Percentiles rank a stretch among this genome's conserved stretches.
Evolutionary conservation across 2,888 invertebrate species (phyloP).

Genomic region (Congeria kusceri): DNA sequence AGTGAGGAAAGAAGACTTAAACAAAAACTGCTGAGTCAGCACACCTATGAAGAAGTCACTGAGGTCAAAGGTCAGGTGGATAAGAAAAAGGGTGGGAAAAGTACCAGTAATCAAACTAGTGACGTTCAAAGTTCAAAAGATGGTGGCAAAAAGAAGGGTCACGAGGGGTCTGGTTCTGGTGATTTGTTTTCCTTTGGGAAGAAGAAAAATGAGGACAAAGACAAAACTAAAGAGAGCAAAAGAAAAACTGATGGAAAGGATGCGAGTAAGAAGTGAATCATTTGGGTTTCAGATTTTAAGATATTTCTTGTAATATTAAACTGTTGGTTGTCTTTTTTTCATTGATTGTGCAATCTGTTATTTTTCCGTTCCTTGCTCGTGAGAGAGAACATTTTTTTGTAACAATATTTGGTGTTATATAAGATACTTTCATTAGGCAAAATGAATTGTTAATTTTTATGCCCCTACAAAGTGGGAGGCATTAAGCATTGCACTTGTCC

Average conservation of each 20-base stretch:
- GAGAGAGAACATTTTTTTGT: too few relatives aligned
- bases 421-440: too few relatives aligned
- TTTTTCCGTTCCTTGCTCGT: too few relatives aligned
- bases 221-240: conserved; percentile 44
- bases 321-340: too few relatives aligned
- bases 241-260: conserved; percentile 54
- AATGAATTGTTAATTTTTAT: too few relatives aligned
- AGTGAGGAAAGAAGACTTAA: conserved; percentile 61
- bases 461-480: too few relatives aligned
- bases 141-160: conserved; percentile 38
- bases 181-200: conserved; percentile 49
- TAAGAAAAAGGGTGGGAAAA: conserved; percentile 42
- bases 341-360: too few relatives aligned
- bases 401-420: too few relatives aligned
- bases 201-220: conserved; percentile 49
- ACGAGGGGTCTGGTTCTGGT: conserved; percentile 44
- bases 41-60: conserved; percentile 78
- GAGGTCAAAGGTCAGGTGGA: conserved; percentile 64
- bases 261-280: background rate
- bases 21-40: conserved; percentile 71
- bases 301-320: too few relatives aligned
- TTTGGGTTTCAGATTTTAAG: too few relatives aligned
- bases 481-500: too few relatives aligned
- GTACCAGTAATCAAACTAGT: conserved; percentile 2
- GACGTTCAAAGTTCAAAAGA: conserved; percentile 11